phyloP scores from a whole-genome alignment of 2,888 invertebrate species.

The Pemphredon lugubris region DNA sequence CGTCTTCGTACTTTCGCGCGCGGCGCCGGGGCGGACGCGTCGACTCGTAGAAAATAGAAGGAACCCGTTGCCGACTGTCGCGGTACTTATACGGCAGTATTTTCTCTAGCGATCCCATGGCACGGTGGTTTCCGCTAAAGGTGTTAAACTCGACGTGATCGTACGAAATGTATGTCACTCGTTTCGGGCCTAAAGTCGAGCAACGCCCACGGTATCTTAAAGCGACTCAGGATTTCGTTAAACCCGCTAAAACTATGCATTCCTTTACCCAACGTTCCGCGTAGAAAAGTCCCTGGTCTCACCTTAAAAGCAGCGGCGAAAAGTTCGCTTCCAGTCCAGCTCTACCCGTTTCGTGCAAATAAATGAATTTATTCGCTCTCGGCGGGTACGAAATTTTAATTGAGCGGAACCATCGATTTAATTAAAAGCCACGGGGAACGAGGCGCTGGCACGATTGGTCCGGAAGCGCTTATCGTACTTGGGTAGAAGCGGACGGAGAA shows the following conservation, averaged over 20 bases:
- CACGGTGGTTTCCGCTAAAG: background rate
- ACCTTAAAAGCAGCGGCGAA: no score
- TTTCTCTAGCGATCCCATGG: slow-evolving; percentile 25
- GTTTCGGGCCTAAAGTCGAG: no score
- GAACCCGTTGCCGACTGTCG: slow-evolving; percentile 20
- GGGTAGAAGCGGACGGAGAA: slow-evolving; percentile 4
- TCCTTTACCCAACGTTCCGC: background rate
- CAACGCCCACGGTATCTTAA: background rate
- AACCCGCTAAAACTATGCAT: background rate
- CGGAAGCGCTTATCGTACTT: slow-evolving; percentile 49
- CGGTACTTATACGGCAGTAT: slow-evolving; percentile 33
- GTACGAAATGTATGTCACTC: no score
- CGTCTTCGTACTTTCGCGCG: slow-evolving; percentile 16
- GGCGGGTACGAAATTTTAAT: slow-evolving; percentile 57
- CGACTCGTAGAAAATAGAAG: slow-evolving; percentile 21
- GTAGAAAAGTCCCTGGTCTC: background rate
- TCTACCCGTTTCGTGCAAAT: slow-evolving; percentile 34
- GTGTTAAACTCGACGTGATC: slow-evolving; percentile 13
- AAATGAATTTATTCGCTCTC: slow-evolving; percentile 39
- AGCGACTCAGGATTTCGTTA: background rate
- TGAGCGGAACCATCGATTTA: slow-evolving; percentile 61
- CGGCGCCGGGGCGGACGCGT: slow-evolving; percentile 3
- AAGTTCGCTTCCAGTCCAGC: background rate
- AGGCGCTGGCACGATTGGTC: slow-evolving; percentile 34
- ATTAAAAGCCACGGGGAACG: slow-evolving; percentile 37